phyloP scores from a whole-genome alignment of 2,888 invertebrate genomes.

The Laspeyria flexula region DNA sequence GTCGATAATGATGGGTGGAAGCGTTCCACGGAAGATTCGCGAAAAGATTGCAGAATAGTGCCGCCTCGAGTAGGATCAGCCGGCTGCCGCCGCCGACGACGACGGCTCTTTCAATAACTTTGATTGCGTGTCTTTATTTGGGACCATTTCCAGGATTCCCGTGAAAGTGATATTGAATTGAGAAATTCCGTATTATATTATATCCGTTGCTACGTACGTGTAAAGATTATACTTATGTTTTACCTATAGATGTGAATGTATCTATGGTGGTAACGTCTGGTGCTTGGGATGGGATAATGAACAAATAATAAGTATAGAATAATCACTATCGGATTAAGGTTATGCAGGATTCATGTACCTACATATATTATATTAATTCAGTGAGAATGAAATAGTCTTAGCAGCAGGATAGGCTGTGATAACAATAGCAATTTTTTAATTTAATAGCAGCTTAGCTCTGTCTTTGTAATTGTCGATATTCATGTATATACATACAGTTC shows the following conservation, averaged over 20 bases:
- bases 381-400: too few relatives aligned
- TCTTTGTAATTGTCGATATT: too few relatives aligned
- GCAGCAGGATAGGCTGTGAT: too few relatives aligned
- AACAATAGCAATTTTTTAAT: too few relatives aligned
- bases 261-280: conserved; percentile 16
- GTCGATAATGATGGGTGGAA: conserved; percentile 63
- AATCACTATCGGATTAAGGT: too few relatives aligned
- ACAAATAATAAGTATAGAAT: too few relatives aligned
- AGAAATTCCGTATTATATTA: conserved; percentile 30
- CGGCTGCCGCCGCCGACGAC: conserved; percentile 11
- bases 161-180: conserved; percentile 51
- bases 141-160: conserved; percentile 46
- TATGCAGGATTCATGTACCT: too few relatives aligned
- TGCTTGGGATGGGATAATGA: background rate
- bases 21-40: conserved; percentile 50
- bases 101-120: conserved; percentile 50
- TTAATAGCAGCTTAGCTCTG: too few relatives aligned
- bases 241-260: background rate
- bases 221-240: background rate
- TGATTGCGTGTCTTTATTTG: conserved; percentile 59
- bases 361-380: too few relatives aligned
- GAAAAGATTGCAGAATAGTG: conserved; percentile 51
- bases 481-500: too few relatives aligned
- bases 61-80: conserved; percentile 29
- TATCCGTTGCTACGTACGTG: background rate